Percentiles rank a stretch among this genome's conserved stretches.
Evolutionary conservation across 2,888 invertebrate genomes (phyloP).

Genomic region (Emmelina monodactyla): DNA sequence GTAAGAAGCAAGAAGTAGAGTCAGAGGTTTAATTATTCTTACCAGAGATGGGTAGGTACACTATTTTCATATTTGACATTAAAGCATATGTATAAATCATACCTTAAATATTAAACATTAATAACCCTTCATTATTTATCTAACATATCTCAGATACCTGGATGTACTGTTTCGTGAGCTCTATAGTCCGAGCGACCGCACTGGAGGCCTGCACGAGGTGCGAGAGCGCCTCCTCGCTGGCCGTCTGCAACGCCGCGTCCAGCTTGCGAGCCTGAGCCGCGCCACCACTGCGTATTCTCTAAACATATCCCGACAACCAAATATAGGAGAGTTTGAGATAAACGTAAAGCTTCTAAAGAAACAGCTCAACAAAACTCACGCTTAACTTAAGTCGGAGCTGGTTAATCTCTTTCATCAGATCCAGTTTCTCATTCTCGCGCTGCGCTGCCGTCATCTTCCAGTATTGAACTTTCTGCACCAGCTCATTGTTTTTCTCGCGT

Average conservation of each 20-base stretch:
- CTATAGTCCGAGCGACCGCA: conserved; percentile 34
- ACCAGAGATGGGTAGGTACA: too few species aligned
- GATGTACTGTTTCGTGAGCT: conserved; percentile 33
- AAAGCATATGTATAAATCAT: too few species aligned
- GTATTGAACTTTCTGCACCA: conserved; percentile 44
- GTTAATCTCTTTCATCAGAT: conserved; percentile 47
- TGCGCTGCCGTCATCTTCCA: conserved; percentile 48
- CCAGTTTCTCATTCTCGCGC: conserved; percentile 43
- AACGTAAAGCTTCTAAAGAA: neutral
- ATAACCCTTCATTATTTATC: too few species aligned
- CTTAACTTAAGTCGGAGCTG: conserved; percentile 45
- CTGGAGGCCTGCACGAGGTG: conserved; percentile 43
- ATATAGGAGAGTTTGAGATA: neutral
- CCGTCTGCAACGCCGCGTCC: conserved; percentile 34
- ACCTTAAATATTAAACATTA: too few species aligned
- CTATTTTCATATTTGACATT: too few species aligned
- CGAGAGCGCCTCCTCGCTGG: conserved; percentile 36
- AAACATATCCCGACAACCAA: neutral
- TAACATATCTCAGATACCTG: conserved; percentile 28
- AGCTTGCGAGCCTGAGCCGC: conserved; percentile 32
- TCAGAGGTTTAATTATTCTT: too few species aligned
- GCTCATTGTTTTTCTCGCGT: conserved; percentile 41
- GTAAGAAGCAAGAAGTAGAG: too few species aligned
- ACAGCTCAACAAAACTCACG: conserved; percentile 25
- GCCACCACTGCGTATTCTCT: conserved; percentile 42